Base-by-base conservation (phyloP, 2,797 vertebrate genomes). In the Catharus ustulatus region DNA sequence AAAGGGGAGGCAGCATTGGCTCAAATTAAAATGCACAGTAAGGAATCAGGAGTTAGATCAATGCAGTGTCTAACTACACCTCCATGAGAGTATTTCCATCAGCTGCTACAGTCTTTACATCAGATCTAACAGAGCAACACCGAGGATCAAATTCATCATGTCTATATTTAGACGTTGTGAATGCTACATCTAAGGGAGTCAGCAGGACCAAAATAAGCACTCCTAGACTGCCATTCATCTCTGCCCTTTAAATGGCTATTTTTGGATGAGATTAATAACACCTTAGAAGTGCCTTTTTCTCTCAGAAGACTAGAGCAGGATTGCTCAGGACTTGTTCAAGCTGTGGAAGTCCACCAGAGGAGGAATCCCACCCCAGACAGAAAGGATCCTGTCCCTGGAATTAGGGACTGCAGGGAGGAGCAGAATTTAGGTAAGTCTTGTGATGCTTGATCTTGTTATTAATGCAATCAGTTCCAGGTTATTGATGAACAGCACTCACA, bases 111-210 rank as follows among this genome's bases (percentile, higher is more conserved):
- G 76, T 67, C 82, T 61, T 91, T 68, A 86, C 64, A 83, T 90
- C 88, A 94, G 59, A 90, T 74, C 94, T 93, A 91, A 95, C 77
- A 84, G 74, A 91, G 89, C 5, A 6, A 64, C 80, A 76, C 71
- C 77, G 74, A 81, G 88, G 90, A 96, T 90, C 94, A 94, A 88
- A 96, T 88, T 66, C 74, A 91, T 89, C 90, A 79, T 12, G 3
- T 63, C 91, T 87, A 57, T 84, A 74, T 94, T 95, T 87, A 94
- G 86, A 59, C 0, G 0, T 42, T 48, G 74, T 58, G 77, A 95
- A 87, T 52, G 74, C 30, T 59, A 76, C 93, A 73, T 92, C 90
- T 95, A 61, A 95, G 63, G 66, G 59, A 94, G 69, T 27, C 8
- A 0, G 59, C 71, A 82, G 90, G 88, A 95, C 80, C 77, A 92